phyloP scores from a whole-genome alignment of 1,140 invertebrate genomes.

The Nebria ingens region DNA sequence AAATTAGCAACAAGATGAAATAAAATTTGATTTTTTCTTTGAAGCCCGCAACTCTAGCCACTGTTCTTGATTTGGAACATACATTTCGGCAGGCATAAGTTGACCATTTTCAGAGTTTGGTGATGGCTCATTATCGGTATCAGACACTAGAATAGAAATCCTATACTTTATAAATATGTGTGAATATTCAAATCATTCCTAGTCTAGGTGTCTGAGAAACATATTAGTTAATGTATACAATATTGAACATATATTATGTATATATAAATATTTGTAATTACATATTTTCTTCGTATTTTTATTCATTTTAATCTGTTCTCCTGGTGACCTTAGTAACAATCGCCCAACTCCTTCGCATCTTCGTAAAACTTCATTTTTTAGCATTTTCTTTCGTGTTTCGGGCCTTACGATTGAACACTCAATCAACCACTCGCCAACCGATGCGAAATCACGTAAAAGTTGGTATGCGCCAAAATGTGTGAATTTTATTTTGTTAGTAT shows the following conservation, averaged over 20 bases:
- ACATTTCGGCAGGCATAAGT: slow-evolving; percentile 75
- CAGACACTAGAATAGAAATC: slow-evolving; percentile 14
- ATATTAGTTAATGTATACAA: slow-evolving; percentile 1
- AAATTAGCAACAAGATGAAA: slow-evolving; percentile 14
- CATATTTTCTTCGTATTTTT: slow-evolving; percentile 31
- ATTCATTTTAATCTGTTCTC: slow-evolving; percentile 59
- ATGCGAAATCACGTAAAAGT: slow-evolving; percentile 61
- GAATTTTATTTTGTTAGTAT: slow-evolving; percentile 67
- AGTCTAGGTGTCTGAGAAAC: too few relatives aligned
- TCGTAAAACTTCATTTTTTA: slow-evolving; percentile 63
- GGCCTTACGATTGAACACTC: slow-evolving; percentile 44
- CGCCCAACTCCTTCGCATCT: slow-evolving; percentile 71
- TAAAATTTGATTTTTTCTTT: slow-evolving; percentile 26
- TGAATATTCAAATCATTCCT: too few relatives aligned
- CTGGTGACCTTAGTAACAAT: slow-evolving; percentile 59
- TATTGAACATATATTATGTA: slow-evolving; percentile 1
- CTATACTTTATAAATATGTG: too few relatives aligned
- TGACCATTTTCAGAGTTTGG: slow-evolving; percentile 30
- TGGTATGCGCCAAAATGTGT: slow-evolving; percentile 51
- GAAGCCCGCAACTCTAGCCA: slow-evolving; percentile 65
- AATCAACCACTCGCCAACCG: slow-evolving; percentile 59
- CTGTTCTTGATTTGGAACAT: slow-evolving; percentile 77
- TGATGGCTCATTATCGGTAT: slow-evolving; percentile 10
- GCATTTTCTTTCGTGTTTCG: slow-evolving; percentile 50
- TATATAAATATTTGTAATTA: slow-evolving; percentile 7